Base-by-base conservation (phyloP, 1,140 invertebrate species). In the Psilanteris sp. region DNA sequence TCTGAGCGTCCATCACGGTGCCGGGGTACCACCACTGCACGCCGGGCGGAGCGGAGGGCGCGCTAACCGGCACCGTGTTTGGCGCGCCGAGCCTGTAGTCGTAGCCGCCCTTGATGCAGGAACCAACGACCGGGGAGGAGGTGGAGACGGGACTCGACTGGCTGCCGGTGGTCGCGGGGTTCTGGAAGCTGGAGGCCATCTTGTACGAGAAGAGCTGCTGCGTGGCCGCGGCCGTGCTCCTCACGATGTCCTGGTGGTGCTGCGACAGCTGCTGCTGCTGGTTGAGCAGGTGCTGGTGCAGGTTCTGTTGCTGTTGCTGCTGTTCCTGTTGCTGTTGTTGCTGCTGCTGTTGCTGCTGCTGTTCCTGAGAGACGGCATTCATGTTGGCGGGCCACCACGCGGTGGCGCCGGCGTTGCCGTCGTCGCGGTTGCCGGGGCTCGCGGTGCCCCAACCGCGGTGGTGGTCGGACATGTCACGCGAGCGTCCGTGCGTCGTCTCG, bases 181-280 rank as follows among this genome's bases (percentile, higher is more conserved):
- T 93, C 73, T 93, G 92, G 89, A 94, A 93, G 82, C 92, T 93
- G 82, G 92, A 92, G 82, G 93, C 92, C 93, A 95, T 94, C 90
- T 95, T 95, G 88, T 95, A 95, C 61, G 92, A 92, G 83, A 94
- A 94, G 67, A 94, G 89, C 84, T 94, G 94, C 82, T 94, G 93
- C 41, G 91, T 91, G 27, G 90, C 91, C 34, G 92, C 89, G 20
- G 91, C 92, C 44, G 90, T 90, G 73, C 89, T 90, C 59, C 87
- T 90, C 57, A 86, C 86, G 15, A 86, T 87, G 27, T 89, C 83
- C 55, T 88, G 87, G 68, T 88, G 87, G 72, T 88, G 86, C 24
- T 89, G 88, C 9, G 74, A 66, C 31, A 79, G 77, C 54, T 84
- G 83, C 55, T 87, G 84, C 68, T 83, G 82, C 43, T 83, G 80